These are phyloP conservation scores for Galerucella nymphaeae DNA, from an alignment of 2,888 invertebrate genomes.

Conservation along the genomic window DNA sequence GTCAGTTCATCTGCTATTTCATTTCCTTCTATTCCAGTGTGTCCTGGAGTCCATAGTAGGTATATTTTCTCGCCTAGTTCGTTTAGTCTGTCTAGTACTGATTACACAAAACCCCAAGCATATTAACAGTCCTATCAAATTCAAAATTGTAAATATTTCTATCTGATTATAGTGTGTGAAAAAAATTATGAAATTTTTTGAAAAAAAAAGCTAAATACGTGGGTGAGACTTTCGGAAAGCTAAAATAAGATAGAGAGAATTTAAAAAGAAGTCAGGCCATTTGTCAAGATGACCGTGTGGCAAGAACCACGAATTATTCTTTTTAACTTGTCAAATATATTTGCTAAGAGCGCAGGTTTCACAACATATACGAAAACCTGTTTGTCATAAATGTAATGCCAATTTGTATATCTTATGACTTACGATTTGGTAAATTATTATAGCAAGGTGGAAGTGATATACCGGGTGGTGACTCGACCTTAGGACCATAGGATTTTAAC, in stretches of 20 bases:
- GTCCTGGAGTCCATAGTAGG: too few species aligned
- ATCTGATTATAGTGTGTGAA: background rate
- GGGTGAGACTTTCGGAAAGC: background rate
- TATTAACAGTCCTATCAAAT: too few species aligned
- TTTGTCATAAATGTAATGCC: slow-evolving; percentile 44
- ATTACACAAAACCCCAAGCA: too few species aligned
- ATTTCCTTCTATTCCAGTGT: too few species aligned
- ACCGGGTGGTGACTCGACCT: too few species aligned
- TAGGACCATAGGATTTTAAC: too few species aligned
- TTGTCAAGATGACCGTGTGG: slow-evolving; percentile 24
- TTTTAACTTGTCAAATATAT: slow-evolving; percentile 44
- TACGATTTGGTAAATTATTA: slow-evolving; percentile 25
- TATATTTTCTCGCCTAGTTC: too few species aligned
- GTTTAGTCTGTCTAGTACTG: too few species aligned
- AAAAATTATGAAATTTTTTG: background rate
- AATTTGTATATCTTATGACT: slow-evolving; percentile 33
- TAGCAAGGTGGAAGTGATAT: background rate
- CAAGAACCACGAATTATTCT: slow-evolving; percentile 36
- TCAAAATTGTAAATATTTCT: background rate
- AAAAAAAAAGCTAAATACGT: background rate
- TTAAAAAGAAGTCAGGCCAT: slow-evolving; percentile 22
- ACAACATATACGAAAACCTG: slow-evolving; percentile 44
- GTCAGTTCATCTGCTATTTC: too few species aligned
- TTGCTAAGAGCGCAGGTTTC: slow-evolving; percentile 39
- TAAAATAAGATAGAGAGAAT: background rate